Evolutionary conservation across 1,140 invertebrate species (phyloP), one percentile per base, ranked within the genome.

Genomic region (Schlechtendalia chinensis): DNA sequence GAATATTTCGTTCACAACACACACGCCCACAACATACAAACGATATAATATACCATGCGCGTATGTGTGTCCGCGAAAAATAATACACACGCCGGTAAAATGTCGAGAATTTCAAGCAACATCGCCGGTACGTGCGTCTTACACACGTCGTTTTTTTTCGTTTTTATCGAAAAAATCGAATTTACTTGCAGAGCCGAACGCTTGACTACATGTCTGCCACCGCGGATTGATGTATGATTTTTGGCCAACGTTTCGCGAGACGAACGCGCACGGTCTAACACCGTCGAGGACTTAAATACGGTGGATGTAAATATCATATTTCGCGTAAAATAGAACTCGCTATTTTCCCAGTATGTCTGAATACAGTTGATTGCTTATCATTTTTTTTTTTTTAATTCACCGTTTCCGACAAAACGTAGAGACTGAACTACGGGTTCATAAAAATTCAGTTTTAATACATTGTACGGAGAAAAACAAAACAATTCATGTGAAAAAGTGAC

Each of bases 71-170:
- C 19, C 10, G 27, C 29, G 61, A 32, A 32, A 65, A 17, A 65
- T 19, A n/a, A 45, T 39, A 16, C 32, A 32, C 11, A 19, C 5
- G 5, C 11, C 11, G 14, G 1, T 27, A 17, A 69, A 69, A 69
- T 69, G 45, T 69, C 22, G 45, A 69, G 67, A 69, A 69, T 69
- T 69, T 69, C 10, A 50, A 69, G 45, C 67, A 16, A 69, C 45
- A n/a, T 10, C n/a, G 0, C 8, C 5, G 39, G 39, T 24, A 47
- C 65, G 65, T 67, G 39, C 65, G 32, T 67, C 32, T 22, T 32
- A 2, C 3, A 50, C 47, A 12, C 47, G 14, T 50, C 47, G 47
- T 39, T 39, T 39, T 8, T 3, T 39, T 12, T 14, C n/a, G n/a
- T 50, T 50, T 12, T 12, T 4, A 50, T 50, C 47, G 12, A 50